Evolutionary conservation across 2,888 invertebrate species (phyloP).

Genomic region (Cistogaster globosa): DNA sequence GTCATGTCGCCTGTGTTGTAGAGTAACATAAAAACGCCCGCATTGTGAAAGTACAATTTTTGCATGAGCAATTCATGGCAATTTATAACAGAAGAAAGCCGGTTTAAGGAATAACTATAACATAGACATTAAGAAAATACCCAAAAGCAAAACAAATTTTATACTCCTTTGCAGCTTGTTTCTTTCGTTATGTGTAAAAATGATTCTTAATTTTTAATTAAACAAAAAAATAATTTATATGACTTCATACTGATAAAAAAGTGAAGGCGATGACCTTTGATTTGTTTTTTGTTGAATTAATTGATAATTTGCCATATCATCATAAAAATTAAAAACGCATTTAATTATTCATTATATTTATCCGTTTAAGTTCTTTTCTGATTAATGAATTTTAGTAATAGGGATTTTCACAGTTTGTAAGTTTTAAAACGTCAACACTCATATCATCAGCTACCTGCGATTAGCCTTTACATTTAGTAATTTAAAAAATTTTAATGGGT

Average conservation of each 20-base stretch:
- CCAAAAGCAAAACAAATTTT: constrained; percentile 8
- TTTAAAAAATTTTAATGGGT: neutral
- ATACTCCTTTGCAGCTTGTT: neutral
- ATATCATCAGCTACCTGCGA: neutral
- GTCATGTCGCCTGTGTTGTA: constrained; percentile 20
- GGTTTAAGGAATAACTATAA: constrained; percentile 16
- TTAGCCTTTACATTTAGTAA: neutral
- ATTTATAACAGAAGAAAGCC: constrained; percentile 10
- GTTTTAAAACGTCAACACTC: neutral
- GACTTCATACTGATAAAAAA: constrained; percentile 10
- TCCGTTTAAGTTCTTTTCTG: neutral
- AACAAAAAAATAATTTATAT: neutral
- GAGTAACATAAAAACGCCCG: constrained; percentile 53
- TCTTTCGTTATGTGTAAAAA: neutral
- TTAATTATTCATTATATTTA: constrained; percentile 17
- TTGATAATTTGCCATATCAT: constrained; percentile 38
- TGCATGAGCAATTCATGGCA: neutral
- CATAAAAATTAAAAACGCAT: constrained; percentile 19
- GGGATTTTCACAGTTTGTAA: neutral
- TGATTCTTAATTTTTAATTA: neutral
- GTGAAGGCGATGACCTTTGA: constrained; percentile 46
- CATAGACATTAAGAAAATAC: neutral
- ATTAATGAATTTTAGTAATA: neutral
- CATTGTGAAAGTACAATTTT: constrained; percentile 29
- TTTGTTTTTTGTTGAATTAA: constrained; percentile 9